Base-by-base conservation (phyloP, 2,797 vertebrate genomes). In the Paramormyrops hopkinsi region DNA sequence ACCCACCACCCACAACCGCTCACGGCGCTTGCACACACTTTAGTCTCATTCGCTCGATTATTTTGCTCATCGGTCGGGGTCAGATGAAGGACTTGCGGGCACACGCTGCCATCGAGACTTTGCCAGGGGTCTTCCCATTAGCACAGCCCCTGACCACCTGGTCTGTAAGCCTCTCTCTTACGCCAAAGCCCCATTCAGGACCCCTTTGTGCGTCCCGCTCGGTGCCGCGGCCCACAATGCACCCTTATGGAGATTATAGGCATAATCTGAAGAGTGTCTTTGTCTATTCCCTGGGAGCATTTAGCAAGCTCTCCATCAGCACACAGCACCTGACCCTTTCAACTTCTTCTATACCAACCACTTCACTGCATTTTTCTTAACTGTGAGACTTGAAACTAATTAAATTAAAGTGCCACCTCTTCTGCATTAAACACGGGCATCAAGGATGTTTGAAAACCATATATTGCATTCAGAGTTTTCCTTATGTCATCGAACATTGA, bases 281-380 rank as follows among this genome's bases (percentile, higher is more conserved):
- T 89, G 89, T 90, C 79, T n/a, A 17, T 46, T 44, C n/a, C 41
- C 79, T 88, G 59, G 54, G 73, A 56, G 65, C 53, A 83, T 41
- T 90, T 88, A 89, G 86, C 76, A 88, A 83, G 37, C 82, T 53
- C 84, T 89, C 88, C 79, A 56, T 25, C 25, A 56, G 59, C 25
- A n/a, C 87, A 87, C 53, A 90, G 83, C 90, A 90, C 87, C 87
- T 91, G 90, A 90, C 90, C 90, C 83, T 91, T 82, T 91, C 90
- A 82, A 44, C 54, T 82, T 2, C 12, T 9, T 65, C 51, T 22
- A 25, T 22, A 56, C 76, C n/a, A 56, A 53, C 56, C 88, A 90
- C 86, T 89, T 90, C 84, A 88, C 86, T 53, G 76, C 69, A 87
- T 82, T 87, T 79, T 69, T 89, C 86, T 89, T 88, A 89, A 90